Conservation (phyloP, 2,113 vertebrate species). For the Hippocampus mohnikei region DNA sequence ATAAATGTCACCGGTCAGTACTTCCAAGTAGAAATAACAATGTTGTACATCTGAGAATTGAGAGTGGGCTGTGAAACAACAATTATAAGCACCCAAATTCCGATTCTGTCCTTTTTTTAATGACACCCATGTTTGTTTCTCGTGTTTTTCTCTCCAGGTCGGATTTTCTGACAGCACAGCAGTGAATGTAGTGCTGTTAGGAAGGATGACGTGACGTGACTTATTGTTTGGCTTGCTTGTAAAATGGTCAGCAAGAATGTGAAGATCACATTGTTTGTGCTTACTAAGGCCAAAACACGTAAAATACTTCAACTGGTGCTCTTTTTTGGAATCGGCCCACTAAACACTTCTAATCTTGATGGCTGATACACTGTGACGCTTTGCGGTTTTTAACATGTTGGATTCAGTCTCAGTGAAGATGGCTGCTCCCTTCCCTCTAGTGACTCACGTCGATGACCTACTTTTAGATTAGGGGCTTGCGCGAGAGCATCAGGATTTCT, state of each 20-base stretch:
- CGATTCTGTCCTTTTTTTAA: conserved; percentile 34
- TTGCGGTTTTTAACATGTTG: conserved; percentile 3
- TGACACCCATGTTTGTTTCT: conserved; percentile 58
- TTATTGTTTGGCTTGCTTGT: conserved; percentile 9
- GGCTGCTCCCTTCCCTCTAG: background rate
- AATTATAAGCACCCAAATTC: conserved; percentile 29
- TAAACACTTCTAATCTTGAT: background rate
- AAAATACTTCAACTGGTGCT: background rate
- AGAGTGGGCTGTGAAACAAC: conserved; percentile 52
- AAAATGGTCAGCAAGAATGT: conserved; percentile 65
- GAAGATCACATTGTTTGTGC: conserved; percentile 34
- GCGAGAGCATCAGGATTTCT: background rate
- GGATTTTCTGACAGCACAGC: conserved; percentile 65
- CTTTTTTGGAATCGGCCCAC: background rate
- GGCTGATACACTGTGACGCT: background rate
- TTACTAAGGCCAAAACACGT: conserved; percentile 21
- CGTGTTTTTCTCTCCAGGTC: conserved; percentile 58
- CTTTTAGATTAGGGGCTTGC: conserved; percentile 1
- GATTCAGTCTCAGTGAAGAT: conserved; percentile 4
- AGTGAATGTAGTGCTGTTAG: conserved; percentile 59
- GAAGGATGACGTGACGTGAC: conserved; percentile 5
- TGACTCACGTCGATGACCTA: conserved; percentile 7
- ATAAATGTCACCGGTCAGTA: conserved; percentile 25
- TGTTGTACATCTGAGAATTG: conserved; percentile 41
- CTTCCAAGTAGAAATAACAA: conserved; percentile 3